Percentiles rank a stretch among this genome's conserved stretches.
Conservation (phyloP, 2,888 invertebrate genomes). For the Cephonodes hylas region DNA sequence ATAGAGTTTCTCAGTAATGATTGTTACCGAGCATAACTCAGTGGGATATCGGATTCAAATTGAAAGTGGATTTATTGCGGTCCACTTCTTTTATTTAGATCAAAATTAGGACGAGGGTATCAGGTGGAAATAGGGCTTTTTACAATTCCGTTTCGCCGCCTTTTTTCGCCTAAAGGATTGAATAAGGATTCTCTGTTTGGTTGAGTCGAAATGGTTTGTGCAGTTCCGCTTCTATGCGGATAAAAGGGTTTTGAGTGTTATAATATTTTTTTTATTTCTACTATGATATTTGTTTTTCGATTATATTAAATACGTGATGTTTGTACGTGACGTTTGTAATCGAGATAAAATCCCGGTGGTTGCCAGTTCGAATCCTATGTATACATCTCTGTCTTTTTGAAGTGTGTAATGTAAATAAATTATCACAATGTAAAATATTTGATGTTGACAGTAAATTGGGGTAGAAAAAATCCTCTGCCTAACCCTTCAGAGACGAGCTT, state of each 20-base stretch:
- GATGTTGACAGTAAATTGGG: too few relatives aligned
- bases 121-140: background rate
- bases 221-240: background rate
- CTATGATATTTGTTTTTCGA: background rate
- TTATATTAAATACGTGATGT: background rate
- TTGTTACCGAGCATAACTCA: background rate
- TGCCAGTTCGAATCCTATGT: too few relatives aligned
- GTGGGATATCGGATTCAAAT: background rate
- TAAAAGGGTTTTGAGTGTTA: background rate
- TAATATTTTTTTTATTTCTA: background rate
- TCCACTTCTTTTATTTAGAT: slow-evolving; percentile 5
- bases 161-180: background rate
- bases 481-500: too few relatives aligned
- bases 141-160: background rate
- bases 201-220: background rate
- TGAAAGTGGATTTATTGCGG: slow-evolving; percentile 4
- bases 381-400: too few relatives aligned
- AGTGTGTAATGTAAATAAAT: too few relatives aligned
- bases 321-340: too few relatives aligned
- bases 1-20: background rate
- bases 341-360: too few relatives aligned
- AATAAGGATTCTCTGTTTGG: background rate
- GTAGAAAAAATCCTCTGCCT: too few relatives aligned
- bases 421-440: too few relatives aligned
- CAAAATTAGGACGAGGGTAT: slow-evolving; percentile 1